Conservation (phyloP, 2,888 invertebrate genomes). For the Lasius fuliginosus region DNA sequence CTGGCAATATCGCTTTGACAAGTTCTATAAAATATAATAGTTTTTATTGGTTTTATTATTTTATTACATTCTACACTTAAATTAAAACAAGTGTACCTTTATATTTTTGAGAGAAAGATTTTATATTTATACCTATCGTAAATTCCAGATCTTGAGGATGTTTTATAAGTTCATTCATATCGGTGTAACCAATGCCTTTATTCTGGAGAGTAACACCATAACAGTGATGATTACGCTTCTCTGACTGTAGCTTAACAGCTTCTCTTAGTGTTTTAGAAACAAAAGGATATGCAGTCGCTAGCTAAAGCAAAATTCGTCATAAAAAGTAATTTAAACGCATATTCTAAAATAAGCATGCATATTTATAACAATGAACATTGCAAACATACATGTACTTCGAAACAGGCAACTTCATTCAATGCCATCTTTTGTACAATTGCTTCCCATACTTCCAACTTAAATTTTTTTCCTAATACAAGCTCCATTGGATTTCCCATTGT, state of each 20-base stretch:
- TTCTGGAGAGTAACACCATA: slow-evolving; percentile 96
- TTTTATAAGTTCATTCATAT: slow-evolving; percentile 95
- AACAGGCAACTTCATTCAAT: slow-evolving; percentile 95
- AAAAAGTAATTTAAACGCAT: slow-evolving; percentile 14
- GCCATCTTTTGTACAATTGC: slow-evolving; percentile 97
- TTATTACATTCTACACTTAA: not conserved
- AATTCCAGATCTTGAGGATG: slow-evolving; percentile 95
- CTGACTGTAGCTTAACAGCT: slow-evolving; percentile 90
- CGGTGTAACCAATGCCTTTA: slow-evolving; percentile 95
- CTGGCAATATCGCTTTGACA: slow-evolving; percentile 92
- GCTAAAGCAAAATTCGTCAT: slow-evolving; percentile 87
- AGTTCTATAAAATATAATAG: slow-evolving; percentile 89
- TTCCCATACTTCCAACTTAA: slow-evolving; percentile 99
- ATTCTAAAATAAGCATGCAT: not conserved
- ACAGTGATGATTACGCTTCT: slow-evolving; percentile 90
- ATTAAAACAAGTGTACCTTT: not conserved
- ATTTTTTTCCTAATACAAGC: slow-evolving; percentile 97
- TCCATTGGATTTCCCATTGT: slow-evolving; percentile 96
- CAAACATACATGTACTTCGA: slow-evolving; percentile 91
- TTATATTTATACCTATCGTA: slow-evolving; percentile 89
- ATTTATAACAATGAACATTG: slow-evolving; percentile 3
- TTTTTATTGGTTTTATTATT: not conserved
- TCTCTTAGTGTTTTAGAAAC: slow-evolving; percentile 97
- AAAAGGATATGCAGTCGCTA: slow-evolving; percentile 95
- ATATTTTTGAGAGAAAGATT: too few species aligned